Evolutionary conservation across 2,113 vertebrate species (phyloP).

Genomic region (Dunckerocampus dactyliophorus): DNA sequence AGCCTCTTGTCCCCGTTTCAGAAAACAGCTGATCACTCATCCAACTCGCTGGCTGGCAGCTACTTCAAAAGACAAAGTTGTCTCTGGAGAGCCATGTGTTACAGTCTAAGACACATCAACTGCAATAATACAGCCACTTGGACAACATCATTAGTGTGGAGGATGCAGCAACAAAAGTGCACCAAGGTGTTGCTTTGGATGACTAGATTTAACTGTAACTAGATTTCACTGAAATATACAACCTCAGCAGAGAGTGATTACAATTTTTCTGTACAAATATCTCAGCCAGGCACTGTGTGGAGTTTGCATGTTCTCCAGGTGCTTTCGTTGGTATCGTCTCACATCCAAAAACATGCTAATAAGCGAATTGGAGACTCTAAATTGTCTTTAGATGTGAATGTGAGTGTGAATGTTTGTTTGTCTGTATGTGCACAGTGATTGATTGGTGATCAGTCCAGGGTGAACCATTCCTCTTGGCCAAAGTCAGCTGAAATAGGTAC

Average conservation of each 20-base stretch:
- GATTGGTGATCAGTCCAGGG: too few species aligned
- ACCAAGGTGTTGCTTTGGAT: constrained; percentile 6
- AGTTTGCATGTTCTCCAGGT: too few species aligned
- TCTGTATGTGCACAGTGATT: too few species aligned
- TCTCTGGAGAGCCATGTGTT: constrained; percentile 49
- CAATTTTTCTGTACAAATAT: background rate
- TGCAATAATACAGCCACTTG: constrained; percentile 33
- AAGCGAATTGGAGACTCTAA: too few species aligned
- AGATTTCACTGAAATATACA: background rate
- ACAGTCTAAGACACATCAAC: constrained; percentile 36
- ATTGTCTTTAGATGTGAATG: too few species aligned
- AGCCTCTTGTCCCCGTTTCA: constrained; percentile 52
- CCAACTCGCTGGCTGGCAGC: constrained; percentile 55
- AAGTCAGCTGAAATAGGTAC: too few species aligned
- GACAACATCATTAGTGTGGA: constrained; percentile 23
- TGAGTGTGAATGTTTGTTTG: too few species aligned
- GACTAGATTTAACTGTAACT: background rate
- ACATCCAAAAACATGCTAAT: too few species aligned
- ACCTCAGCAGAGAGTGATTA: too few species aligned
- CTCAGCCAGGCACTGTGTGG: too few species aligned
- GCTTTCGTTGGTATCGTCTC: too few species aligned
- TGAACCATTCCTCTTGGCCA: too few species aligned
- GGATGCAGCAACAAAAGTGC: constrained; percentile 8
- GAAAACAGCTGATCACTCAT: constrained; percentile 67
- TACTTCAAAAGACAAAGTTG: constrained; percentile 58